Evolutionary conservation across 2,113 vertebrate species (phyloP).

Genomic region (Xenotilapia flavipinnis): DNA sequence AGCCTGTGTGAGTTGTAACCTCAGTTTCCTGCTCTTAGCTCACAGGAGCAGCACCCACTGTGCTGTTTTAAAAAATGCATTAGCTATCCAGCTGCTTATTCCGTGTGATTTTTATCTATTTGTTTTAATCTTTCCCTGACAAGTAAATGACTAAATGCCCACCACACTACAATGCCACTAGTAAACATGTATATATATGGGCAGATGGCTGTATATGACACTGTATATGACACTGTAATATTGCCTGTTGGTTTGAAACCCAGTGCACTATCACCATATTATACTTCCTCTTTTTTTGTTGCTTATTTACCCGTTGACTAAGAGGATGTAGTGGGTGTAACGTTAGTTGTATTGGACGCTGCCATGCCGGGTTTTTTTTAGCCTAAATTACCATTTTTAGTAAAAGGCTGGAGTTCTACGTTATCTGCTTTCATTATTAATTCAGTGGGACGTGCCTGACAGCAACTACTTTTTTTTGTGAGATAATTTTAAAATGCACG

Average conservation of each 20-base stretch:
- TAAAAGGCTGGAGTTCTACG: background rate
- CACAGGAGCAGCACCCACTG: background rate
- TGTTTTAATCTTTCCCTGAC: background rate
- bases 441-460: background rate
- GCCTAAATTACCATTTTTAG: background rate
- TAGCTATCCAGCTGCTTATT: background rate
- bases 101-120: background rate
- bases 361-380: fast-evolving
- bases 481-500: background rate
- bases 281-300: background rate
- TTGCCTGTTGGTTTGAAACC: background rate
- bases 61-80: background rate
- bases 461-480: background rate
- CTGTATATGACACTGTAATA: background rate
- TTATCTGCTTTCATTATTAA: background rate
- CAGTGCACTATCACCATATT: background rate
- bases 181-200: background rate
- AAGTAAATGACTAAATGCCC: background rate
- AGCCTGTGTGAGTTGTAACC: background rate
- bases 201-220: background rate
- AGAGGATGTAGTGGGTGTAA: background rate
- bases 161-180: background rate
- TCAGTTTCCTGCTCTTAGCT: background rate
- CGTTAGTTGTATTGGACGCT: background rate
- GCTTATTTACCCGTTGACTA: background rate